Evolutionary conservation across 2,797 vertebrate genomes (phyloP).

Genomic region (Octomys mimax): DNA sequence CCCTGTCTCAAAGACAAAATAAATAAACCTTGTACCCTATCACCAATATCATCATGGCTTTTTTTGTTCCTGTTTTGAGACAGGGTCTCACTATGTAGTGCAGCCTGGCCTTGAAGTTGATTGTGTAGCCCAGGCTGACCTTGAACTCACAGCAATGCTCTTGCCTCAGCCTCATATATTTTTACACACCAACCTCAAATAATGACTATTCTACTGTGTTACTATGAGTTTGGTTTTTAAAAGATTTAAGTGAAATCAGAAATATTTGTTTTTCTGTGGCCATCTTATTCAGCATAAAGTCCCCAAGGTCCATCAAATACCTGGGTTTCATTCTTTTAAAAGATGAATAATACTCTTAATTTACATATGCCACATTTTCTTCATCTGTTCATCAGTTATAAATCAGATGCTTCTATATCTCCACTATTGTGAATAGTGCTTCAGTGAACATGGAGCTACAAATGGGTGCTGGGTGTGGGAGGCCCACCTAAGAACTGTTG

Average conservation of each 20-base stretch:
- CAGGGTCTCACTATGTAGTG: too few species aligned
- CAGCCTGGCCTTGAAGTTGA: too few species aligned
- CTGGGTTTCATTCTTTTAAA: background rate
- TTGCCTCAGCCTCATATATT: too few species aligned
- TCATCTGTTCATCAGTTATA: background rate
- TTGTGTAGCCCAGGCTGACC: too few species aligned
- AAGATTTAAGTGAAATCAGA: background rate
- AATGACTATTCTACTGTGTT: background rate
- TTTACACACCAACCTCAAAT: background rate
- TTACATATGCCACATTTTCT: background rate
- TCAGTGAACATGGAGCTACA: too few species aligned
- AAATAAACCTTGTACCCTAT: background rate
- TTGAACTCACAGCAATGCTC: too few species aligned
- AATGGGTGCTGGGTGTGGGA: too few species aligned
- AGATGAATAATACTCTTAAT: background rate
- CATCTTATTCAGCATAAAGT: background rate
- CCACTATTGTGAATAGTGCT: too few species aligned
- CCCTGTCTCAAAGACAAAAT: too few species aligned
- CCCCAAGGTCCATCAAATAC: background rate
- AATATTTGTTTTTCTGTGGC: background rate
- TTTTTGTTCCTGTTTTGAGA: too few species aligned
- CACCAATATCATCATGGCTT: background rate
- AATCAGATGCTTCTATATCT: too few species aligned
- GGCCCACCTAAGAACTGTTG: too few species aligned
- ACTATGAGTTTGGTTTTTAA: background rate